Evolutionary conservation across 1,140 invertebrate species (phyloP).

Genomic region (Lasioglossum baleicum): DNA sequence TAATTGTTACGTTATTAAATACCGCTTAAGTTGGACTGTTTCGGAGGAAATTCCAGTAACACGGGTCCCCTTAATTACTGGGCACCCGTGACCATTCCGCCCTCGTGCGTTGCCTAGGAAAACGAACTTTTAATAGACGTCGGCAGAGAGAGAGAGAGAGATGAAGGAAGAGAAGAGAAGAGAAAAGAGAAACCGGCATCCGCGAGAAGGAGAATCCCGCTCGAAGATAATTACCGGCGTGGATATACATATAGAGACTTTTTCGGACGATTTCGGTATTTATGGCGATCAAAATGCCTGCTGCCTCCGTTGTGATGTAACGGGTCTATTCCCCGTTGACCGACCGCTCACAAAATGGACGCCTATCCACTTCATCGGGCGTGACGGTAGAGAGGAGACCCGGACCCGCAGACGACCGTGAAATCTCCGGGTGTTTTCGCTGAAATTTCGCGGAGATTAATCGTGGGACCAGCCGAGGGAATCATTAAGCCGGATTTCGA

Average conservation of each 20-base stretch:
- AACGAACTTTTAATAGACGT: slow-evolving; percentile 67
- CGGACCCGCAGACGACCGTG: background rate
- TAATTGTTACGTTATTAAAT: slow-evolving; percentile 80
- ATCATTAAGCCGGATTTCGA: background rate
- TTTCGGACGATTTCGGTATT: slow-evolving; percentile 45
- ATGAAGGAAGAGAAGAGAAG: background rate
- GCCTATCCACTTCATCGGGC: background rate
- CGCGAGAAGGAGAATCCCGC: slow-evolving; percentile 51
- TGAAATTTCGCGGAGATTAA: slow-evolving; percentile 15
- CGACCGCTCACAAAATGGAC: slow-evolving; percentile 6
- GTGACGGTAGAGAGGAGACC: background rate
- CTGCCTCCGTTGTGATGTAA: slow-evolving; percentile 44
- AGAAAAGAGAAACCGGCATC: slow-evolving; percentile 1
- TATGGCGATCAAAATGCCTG: slow-evolving; percentile 46
- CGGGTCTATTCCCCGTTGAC: slow-evolving; percentile 12
- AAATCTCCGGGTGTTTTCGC: too few relatives aligned
- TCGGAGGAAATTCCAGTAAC: slow-evolving; percentile 64
- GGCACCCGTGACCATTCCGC: slow-evolving; percentile 49
- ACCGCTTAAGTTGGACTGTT: slow-evolving; percentile 70
- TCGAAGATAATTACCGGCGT: slow-evolving; percentile 54
- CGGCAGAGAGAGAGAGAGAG: background rate
- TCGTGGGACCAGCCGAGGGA: background rate
- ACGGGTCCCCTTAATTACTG: slow-evolving; percentile 70
- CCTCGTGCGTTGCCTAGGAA: slow-evolving; percentile 57
- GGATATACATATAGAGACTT: slow-evolving; percentile 51